phyloP scores from a whole-genome alignment of 2,797 vertebrate genomes.

The Pseudochromis fuscus region DNA sequence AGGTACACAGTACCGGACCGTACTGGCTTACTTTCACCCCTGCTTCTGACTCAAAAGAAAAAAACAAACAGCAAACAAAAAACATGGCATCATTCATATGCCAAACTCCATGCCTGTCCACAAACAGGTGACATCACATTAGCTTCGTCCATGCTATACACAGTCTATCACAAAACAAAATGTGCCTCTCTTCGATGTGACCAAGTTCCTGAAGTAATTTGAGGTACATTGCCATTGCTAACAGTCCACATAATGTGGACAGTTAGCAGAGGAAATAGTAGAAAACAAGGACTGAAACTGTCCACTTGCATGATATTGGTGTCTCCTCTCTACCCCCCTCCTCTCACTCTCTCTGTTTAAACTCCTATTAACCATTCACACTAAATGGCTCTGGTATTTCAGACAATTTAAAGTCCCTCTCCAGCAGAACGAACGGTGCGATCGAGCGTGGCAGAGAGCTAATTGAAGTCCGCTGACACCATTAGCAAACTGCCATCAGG shows the following conservation, averaged over 20 bases:
- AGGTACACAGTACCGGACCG: too few species aligned
- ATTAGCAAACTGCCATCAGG: constrained; percentile 79
- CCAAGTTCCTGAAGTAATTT: constrained; percentile 23
- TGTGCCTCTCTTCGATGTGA: background rate
- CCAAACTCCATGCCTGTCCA: too few species aligned
- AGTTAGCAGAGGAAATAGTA: constrained; percentile 11
- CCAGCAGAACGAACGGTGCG: constrained; percentile 64
- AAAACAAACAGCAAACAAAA: too few species aligned
- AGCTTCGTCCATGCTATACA: too few species aligned
- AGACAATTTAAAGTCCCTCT: constrained; percentile 77
- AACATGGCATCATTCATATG: too few species aligned
- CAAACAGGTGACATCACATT: too few species aligned
- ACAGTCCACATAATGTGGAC: constrained; percentile 21
- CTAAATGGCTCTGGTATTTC: constrained; percentile 78
- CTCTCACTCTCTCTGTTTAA: constrained; percentile 61
- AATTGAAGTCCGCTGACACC: constrained; percentile 83
- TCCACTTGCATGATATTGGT: constrained; percentile 17
- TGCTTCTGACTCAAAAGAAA: too few species aligned
- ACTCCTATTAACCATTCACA: constrained; percentile 74
- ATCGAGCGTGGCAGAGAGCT: constrained; percentile 69
- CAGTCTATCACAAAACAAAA: constrained; percentile 22
- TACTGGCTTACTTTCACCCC: too few species aligned
- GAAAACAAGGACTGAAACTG: constrained; percentile 41
- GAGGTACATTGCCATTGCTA: background rate
- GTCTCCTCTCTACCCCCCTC: constrained; percentile 17